Percentiles rank a stretch among this genome's conserved stretches.
phyloP scores from a whole-genome alignment of 1,140 invertebrate species.

The Papilio machaon region DNA sequence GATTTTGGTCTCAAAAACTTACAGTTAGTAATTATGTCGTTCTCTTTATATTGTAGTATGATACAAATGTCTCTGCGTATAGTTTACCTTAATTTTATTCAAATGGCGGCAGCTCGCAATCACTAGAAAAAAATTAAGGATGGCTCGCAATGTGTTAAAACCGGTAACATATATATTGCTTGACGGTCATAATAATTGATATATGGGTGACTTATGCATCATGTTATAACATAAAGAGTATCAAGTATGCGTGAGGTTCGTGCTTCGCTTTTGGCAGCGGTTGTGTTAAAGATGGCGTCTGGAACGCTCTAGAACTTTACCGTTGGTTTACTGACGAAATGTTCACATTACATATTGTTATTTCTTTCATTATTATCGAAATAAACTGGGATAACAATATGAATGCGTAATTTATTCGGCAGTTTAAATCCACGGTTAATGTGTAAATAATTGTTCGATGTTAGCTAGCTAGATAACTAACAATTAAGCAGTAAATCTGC shows the following conservation, averaged over 20 bases:
- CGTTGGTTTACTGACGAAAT: background rate
- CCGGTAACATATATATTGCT: background rate
- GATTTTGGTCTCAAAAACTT: too few species aligned
- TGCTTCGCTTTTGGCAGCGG: slow-evolving; percentile 34
- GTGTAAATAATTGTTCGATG: slow-evolving; percentile 35
- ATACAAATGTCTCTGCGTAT: background rate
- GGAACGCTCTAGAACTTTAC: slow-evolving; percentile 22
- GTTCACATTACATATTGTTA: background rate
- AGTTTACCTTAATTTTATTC: background rate
- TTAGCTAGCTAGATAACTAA: slow-evolving; percentile 35
- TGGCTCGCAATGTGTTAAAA: background rate
- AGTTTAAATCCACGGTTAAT: background rate
- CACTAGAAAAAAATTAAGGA: too few species aligned
- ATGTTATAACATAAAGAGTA: slow-evolving; percentile 5
- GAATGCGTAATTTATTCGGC: background rate
- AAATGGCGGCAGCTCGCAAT: too few species aligned
- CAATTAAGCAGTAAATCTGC: background rate
- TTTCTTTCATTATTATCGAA: background rate
- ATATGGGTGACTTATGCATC: background rate
- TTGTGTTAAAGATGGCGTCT: slow-evolving; percentile 34
- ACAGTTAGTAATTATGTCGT: background rate
- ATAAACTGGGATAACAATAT: background rate
- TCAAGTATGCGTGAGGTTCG: slow-evolving; percentile 3
- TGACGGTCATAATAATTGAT: background rate
- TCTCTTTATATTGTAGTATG: background rate